phyloP scores from a whole-genome alignment of 2,888 invertebrate species.

The Brachylomia viminalis region DNA sequence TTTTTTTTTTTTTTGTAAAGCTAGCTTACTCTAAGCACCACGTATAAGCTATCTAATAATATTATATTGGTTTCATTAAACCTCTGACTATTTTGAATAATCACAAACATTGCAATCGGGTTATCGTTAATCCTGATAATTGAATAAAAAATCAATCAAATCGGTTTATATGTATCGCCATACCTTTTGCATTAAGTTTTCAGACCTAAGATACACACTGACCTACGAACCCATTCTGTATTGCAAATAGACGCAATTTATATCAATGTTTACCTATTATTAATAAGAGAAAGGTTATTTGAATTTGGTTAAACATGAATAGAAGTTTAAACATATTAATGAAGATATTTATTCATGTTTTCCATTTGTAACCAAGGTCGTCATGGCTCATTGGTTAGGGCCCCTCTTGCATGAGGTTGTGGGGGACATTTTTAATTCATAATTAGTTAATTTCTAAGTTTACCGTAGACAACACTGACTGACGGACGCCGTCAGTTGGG shows the following conservation, averaged over 20 bases:
- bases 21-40: neutral
- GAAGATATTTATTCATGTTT: neutral
- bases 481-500: too few relatives aligned
- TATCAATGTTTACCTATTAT: neutral
- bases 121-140: neutral
- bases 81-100: neutral
- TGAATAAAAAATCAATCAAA: conserved; percentile 8
- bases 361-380: neutral
- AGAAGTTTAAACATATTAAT: neutral
- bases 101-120: neutral
- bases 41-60: neutral
- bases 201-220: conserved; percentile 7
- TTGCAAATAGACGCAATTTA: conserved; percentile 14
- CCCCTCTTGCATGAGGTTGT: neutral
- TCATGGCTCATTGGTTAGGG: neutral
- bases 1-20: neutral
- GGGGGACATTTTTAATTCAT: too few relatives aligned
- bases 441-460: too few relatives aligned
- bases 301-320: neutral
- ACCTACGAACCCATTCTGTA: neutral
- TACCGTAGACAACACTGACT: too few relatives aligned
- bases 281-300: neutral
- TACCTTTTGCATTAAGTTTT: conserved; percentile 3
- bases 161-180: neutral
- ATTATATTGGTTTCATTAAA: neutral